These are phyloP conservation scores for Drosophila anomelani DNA, from an alignment of 2,888 invertebrate genomes.

Conservation along the genomic window DNA sequence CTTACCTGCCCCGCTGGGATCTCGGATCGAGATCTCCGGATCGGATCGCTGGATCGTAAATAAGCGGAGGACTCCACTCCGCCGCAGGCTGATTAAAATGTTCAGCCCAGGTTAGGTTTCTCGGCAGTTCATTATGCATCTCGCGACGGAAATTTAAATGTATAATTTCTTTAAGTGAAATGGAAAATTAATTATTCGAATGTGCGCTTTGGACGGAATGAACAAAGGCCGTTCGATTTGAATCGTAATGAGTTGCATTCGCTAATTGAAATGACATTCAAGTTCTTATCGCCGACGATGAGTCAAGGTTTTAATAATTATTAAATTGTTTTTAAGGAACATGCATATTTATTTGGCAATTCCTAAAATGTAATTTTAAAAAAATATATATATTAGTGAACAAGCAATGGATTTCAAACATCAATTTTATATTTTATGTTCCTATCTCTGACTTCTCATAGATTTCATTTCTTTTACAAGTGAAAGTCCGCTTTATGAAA, in stretches of 20 bases:
- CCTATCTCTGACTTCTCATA: not conserved
- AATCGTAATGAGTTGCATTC: slow-evolving; percentile 41
- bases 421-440: not conserved
- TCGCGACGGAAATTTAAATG: slow-evolving; percentile 61
- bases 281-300: slow-evolving; percentile 12
- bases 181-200: slow-evolving; percentile 63
- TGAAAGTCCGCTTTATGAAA: not conserved
- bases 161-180: slow-evolving; percentile 58
- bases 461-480: not conserved
- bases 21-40: slow-evolving; percentile 52
- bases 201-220: slow-evolving; percentile 29
- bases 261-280: slow-evolving; percentile 55
- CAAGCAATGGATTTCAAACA: not conserved
- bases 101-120: slow-evolving; percentile 60
- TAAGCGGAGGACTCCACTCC: slow-evolving; percentile 51
- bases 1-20: slow-evolving; percentile 67
- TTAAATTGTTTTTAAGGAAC: not conserved
- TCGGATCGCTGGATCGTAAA: slow-evolving; percentile 59
- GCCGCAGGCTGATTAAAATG: slow-evolving; percentile 70
- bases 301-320: not conserved
- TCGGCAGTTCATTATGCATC: slow-evolving; percentile 65
- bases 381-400: too few species aligned
- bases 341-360: not conserved
- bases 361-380: too few species aligned
- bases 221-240: slow-evolving; percentile 42